These are phyloP conservation scores for Adelognathus sp. DNA, from an alignment of 2,888 invertebrate species.

Conservation along the genomic window DNA sequence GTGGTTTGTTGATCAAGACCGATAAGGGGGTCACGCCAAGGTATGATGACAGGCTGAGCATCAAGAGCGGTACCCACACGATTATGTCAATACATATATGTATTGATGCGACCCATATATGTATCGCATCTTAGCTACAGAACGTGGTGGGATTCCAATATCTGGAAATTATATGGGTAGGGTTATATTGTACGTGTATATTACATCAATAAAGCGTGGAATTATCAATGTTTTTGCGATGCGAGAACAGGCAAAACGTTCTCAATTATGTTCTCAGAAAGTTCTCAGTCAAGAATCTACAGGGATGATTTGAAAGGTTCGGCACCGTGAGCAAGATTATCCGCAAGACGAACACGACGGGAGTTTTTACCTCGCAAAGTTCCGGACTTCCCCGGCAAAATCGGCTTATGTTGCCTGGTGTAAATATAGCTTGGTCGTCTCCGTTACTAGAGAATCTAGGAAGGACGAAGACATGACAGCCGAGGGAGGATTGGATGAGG, in stretches of 20 bases:
- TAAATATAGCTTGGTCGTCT: slow-evolving; percentile 42
- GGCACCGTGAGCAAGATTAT: slow-evolving; percentile 26
- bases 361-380: background rate
- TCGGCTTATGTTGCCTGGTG: slow-evolving; percentile 59
- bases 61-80: too few relatives aligned
- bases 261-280: background rate
- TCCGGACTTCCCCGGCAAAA: slow-evolving; percentile 33
- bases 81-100: too few relatives aligned
- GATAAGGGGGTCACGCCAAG: too few relatives aligned
- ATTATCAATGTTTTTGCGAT: too few relatives aligned
- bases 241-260: background rate
- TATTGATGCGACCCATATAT: too few relatives aligned
- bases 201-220: too few relatives aligned
- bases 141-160: too few relatives aligned
- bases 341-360: slow-evolving; percentile 25
- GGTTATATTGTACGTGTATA: too few relatives aligned
- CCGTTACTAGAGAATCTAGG: slow-evolving; percentile 30
- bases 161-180: too few relatives aligned
- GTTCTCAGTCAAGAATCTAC: slow-evolving; percentile 17
- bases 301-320: background rate
- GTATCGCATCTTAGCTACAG: too few relatives aligned
- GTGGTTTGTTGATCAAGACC: too few relatives aligned
- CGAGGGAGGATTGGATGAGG: slow-evolving; percentile 36
- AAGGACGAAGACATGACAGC: slow-evolving; percentile 18
- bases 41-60: too few relatives aligned